Evolutionary conservation across 2,888 invertebrate genomes (phyloP), one percentile per base, ranked within the genome.

Genomic region (Agrilus mali): DNA sequence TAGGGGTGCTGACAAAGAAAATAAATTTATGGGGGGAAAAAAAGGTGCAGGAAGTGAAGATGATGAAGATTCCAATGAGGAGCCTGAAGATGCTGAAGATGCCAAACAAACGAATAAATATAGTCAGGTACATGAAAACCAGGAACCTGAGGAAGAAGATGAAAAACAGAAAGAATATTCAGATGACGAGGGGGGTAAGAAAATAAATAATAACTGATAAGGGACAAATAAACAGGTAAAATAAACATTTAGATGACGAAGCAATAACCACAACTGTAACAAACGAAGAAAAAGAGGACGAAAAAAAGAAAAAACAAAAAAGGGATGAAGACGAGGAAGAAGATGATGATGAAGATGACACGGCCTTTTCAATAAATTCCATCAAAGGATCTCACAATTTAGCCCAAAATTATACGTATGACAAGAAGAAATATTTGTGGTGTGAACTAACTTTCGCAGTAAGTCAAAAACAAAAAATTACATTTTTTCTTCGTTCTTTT

Each of bases 371-470:
- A 2, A 10, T 60, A 39, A 67, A 69, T 33, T 27, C 27, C 7
- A 34, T 17, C 34, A 33, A 13, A 8, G 14, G 10, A 22, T 33
- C 38, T 12, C 41, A 47, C 17, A 42, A 22, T 31, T 22, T 20
- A 43, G 65, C 60, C 50, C 22, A 63, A 66, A 38, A 77, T 45
- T 95, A 92, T 60, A 70, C 68, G 1, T 92, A 80, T 59, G 95
- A 97, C 59, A 74, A 71, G 2, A 74, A 80, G 42, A 69, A 78
- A n/a, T 70, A 82, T 54, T 68, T 75, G 41, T 96, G 94, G 94
- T 94, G 92, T 60, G 78, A 85, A 61, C 63, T 95, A 4, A 82
- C 80, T 0, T 78, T 94, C 36, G 72, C 74, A 40, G 80, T 84
- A 64, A 74, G 75, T 44, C 34, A 16, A 46, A n/a, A n/a, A n/a